Evolutionary conservation across 2,797 vertebrate genomes (phyloP).

Genomic region (Pseudotriccus pelzelni): DNA sequence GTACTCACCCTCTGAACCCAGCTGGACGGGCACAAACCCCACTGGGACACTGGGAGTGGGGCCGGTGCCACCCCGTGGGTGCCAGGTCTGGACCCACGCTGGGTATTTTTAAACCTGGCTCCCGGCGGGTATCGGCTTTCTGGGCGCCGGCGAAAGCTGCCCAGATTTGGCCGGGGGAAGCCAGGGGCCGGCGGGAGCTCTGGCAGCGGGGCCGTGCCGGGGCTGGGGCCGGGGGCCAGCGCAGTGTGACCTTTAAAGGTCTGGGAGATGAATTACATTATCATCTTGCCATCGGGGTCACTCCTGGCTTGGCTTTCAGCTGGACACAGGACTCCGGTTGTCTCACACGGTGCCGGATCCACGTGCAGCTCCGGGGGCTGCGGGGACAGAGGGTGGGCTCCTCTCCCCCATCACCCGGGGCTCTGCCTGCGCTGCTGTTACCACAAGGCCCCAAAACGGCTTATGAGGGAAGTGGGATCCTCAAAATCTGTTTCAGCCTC

Average conservation of each 20-base stretch:
- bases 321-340: not conserved
- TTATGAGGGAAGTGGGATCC: fast-evolving
- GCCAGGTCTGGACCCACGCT: not conserved
- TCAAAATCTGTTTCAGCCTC: not conserved
- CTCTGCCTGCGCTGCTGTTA: not conserved
- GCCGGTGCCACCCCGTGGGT: not conserved
- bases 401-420: not conserved
- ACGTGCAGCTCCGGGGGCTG: not conserved
- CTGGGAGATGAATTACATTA: slow-evolving; percentile 48
- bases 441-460: fast-evolving
- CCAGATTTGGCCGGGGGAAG: slow-evolving; percentile 25
- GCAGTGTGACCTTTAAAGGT: slow-evolving; percentile 62
- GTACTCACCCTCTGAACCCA: not conserved
- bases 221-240: not conserved
- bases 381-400: not conserved
- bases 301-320: slow-evolving; percentile 43
- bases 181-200: not conserved
- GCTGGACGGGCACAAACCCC: not conserved
- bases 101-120: slow-evolving; percentile 40
- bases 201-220: not conserved
- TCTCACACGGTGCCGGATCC: fast-evolving
- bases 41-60: not conserved
- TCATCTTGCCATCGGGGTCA: slow-evolving; percentile 7
- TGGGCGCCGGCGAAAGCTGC: not conserved
- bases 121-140: not conserved